A percentile compares a stretch with the other conserved stretches of the same genome.
phyloP scores from a whole-genome alignment of 2,113 vertebrate species.

The Rhineura floridana region DNA sequence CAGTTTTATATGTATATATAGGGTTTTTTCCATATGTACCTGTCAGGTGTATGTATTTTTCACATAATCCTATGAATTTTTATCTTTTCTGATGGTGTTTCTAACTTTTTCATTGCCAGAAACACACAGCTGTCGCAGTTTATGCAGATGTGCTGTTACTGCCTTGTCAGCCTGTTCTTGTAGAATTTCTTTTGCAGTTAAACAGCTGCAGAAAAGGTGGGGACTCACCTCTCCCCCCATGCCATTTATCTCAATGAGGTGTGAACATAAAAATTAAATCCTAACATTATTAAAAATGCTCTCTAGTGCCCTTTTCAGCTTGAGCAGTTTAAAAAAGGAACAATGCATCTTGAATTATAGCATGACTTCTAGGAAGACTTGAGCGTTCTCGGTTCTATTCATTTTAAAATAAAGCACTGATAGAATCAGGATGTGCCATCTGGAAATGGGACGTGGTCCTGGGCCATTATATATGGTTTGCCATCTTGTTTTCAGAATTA shows the following conservation, averaged over 20 bases:
- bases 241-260: slow-evolving; percentile 17
- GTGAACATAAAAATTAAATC: not conserved
- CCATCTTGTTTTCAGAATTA: not conserved
- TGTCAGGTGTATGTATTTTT: not conserved
- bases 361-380: not conserved
- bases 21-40: not conserved
- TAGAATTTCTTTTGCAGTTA: not conserved
- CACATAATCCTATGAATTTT: not conserved
- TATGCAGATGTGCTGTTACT: slow-evolving; percentile 20
- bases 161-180: slow-evolving; percentile 15
- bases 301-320: not conserved
- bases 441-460: not conserved
- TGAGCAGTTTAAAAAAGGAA: slow-evolving; percentile 6
- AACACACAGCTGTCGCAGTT: not conserved
- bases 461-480: not conserved
- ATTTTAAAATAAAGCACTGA: not conserved
- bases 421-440: not conserved
- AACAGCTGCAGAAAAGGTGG: not conserved
- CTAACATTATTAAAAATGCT: not conserved
- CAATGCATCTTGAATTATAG: not conserved
- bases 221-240: not conserved
- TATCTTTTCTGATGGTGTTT: slow-evolving; percentile 4
- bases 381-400: not conserved
- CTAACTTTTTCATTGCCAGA: not conserved
- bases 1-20: not conserved